These are phyloP conservation scores for Epizoanthus scotinus DNA, from an alignment of 92 coral and sea anemone genomes.

Conservation along the genomic window DNA sequence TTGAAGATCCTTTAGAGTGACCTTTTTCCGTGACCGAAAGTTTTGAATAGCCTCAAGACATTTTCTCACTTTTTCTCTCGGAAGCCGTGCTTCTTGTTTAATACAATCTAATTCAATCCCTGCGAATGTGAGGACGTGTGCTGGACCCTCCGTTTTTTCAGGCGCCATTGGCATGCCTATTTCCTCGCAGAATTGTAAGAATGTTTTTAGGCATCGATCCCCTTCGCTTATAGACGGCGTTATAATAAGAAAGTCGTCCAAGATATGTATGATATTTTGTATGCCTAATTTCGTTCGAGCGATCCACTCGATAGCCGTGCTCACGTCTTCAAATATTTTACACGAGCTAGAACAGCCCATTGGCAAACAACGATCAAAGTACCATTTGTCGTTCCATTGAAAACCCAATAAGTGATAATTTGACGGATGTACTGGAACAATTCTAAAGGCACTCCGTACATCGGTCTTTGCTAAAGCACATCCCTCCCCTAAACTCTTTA, in stretches of 20 bases:
- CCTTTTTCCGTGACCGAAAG: conserved; percentile 25
- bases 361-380: conserved; percentile 39
- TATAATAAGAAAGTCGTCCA: conserved; percentile 58
- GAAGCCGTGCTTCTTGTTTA: conserved; percentile 43
- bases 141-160: conserved; percentile 48
- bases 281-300: conserved; percentile 42
- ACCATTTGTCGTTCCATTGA: conserved; percentile 44
- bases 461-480: conserved; percentile 57
- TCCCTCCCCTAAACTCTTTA: conserved; percentile 26
- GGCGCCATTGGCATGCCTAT: conserved; percentile 50
- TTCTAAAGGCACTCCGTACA: conserved; percentile 47
- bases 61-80: conserved; percentile 44
- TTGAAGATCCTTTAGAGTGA: conserved; percentile 51
- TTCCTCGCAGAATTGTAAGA: conserved; percentile 31
- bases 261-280: conserved; percentile 29
- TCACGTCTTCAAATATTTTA: conserved; percentile 46
- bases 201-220: neutral
- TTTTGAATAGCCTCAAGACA: neutral
- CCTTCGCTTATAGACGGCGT: conserved; percentile 17
- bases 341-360: conserved; percentile 54
- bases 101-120: conserved; percentile 52
- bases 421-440: conserved; percentile 46
- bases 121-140: conserved; percentile 29
- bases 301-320: conserved; percentile 56
- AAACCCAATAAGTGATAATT: conserved; percentile 53